Conservation (phyloP, 2,113 vertebrate species). For the Harpagus bidentatus region DNA sequence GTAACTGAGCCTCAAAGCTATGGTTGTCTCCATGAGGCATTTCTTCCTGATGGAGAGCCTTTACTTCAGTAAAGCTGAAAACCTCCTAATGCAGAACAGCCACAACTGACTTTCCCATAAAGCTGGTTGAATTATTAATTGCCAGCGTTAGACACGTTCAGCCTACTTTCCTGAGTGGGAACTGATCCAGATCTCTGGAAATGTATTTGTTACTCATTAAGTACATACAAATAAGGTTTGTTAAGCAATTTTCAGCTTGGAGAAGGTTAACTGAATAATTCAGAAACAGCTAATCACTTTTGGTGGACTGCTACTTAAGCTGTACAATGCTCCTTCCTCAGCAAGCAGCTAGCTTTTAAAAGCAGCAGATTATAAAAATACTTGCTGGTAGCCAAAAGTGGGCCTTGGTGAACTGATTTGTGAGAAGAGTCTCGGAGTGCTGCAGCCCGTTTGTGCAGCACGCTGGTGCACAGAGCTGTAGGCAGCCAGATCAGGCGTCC, state of each 20-base stretch:
- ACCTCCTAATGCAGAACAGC: background rate
- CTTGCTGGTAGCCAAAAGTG: background rate
- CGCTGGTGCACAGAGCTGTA: background rate
- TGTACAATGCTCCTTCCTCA: background rate
- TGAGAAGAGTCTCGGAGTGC: background rate
- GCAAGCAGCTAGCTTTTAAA: background rate
- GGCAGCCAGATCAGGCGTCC: background rate
- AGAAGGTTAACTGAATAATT: background rate
- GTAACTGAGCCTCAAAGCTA: background rate
- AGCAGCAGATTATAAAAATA: background rate
- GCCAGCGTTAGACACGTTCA: background rate
- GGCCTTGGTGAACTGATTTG: background rate
- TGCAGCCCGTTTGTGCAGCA: background rate
- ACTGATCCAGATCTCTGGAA: constrained; percentile 15
- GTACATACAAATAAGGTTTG: background rate
- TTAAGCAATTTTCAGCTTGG: constrained; percentile 1
- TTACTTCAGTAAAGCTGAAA: background rate
- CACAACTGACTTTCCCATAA: background rate
- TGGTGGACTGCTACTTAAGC: background rate
- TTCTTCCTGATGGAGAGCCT: background rate
- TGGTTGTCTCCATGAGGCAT: background rate
- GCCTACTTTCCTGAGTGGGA: background rate
- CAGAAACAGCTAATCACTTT: background rate
- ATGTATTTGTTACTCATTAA: constrained; percentile 35
- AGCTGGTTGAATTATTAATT: constrained; percentile 8